A percentile compares a stretch with the other conserved stretches of the same genome.
These are phyloP conservation scores for Ceratina calcarata DNA, from an alignment of 1,140 invertebrate species.

Conservation along the genomic window DNA sequence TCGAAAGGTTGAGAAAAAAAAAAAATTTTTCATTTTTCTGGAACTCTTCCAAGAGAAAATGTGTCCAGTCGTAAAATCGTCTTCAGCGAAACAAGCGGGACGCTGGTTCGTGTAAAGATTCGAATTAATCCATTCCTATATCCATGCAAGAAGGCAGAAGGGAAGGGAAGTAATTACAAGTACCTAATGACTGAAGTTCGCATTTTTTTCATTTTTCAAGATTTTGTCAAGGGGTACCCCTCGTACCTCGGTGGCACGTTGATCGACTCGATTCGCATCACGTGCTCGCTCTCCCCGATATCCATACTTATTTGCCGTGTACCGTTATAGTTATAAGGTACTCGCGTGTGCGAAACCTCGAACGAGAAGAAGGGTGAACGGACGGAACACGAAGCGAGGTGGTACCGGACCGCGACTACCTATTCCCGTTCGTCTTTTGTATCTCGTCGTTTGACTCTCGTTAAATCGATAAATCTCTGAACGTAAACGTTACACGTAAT, in stretches of 20 bases:
- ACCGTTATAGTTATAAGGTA: background rate
- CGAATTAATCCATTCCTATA: conserved; percentile 19
- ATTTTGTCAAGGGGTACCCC: too few relatives aligned
- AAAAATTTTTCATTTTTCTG: too few relatives aligned
- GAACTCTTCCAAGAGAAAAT: too few relatives aligned
- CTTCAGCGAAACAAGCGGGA: background rate
- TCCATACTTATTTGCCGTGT: background rate
- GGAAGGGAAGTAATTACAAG: conserved; percentile 25
- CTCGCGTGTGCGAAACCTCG: conserved; percentile 34
- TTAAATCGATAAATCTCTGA: conserved; percentile 5
- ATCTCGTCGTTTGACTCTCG: conserved; percentile 27
- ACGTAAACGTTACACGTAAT: background rate
- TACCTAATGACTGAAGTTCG: conserved; percentile 42
- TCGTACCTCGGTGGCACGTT: conserved; percentile 20
- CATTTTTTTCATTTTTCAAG: too few relatives aligned
- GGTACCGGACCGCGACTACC: conserved; percentile 2
- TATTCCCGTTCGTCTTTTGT: conserved; percentile 27
- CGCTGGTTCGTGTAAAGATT: conserved; percentile 26
- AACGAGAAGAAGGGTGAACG: conserved; percentile 27
- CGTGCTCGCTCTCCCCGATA: conserved; percentile 23
- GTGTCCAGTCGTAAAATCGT: background rate
- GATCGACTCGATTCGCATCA: conserved; percentile 31
- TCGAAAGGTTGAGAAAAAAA: too few relatives aligned
- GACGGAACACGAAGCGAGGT: conserved; percentile 9
- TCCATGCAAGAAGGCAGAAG: background rate